Percentiles rank a stretch among this genome's conserved stretches.
These are phyloP conservation scores for Myodes glareolus DNA, from an alignment of 2,113 vertebrate species.

Conservation along the genomic window DNA sequence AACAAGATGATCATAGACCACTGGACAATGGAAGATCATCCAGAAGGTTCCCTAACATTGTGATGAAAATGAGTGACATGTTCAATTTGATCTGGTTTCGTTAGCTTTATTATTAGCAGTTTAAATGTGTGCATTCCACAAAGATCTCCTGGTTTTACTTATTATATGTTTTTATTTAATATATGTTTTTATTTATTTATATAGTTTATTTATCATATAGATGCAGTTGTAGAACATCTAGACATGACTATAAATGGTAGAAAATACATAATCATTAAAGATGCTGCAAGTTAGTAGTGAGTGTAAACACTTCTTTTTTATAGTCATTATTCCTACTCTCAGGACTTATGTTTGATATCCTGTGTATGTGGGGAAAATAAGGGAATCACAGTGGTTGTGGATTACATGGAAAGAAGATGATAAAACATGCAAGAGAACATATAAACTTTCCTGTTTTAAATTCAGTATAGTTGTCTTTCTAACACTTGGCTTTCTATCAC, in stretches of 20 bases:
- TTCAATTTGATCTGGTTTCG: neutral
- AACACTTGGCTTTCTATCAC: neutral
- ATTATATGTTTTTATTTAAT: too few relatives aligned
- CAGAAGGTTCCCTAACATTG: neutral
- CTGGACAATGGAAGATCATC: neutral
- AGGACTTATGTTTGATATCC: neutral
- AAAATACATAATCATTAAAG: neutral
- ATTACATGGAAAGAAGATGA: neutral
- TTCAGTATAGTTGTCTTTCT: neutral
- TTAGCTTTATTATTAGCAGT: fast-evolving
- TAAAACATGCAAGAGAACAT: neutral
- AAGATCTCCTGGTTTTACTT: neutral
- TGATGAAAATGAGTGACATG: neutral
- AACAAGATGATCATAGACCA: neutral
- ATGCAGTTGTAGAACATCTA: neutral
- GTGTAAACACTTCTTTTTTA: neutral
- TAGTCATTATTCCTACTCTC: neutral
- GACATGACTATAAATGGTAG: neutral
- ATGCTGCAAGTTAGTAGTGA: neutral
- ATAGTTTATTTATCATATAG: neutral
- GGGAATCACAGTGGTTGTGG: neutral
- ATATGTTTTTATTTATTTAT: neutral
- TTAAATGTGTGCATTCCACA: neutral
- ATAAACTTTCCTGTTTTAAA: neutral
- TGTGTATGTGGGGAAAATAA: neutral